phyloP scores from a whole-genome alignment of 2,113 vertebrate species.

The Dasyornis broadbenti region DNA sequence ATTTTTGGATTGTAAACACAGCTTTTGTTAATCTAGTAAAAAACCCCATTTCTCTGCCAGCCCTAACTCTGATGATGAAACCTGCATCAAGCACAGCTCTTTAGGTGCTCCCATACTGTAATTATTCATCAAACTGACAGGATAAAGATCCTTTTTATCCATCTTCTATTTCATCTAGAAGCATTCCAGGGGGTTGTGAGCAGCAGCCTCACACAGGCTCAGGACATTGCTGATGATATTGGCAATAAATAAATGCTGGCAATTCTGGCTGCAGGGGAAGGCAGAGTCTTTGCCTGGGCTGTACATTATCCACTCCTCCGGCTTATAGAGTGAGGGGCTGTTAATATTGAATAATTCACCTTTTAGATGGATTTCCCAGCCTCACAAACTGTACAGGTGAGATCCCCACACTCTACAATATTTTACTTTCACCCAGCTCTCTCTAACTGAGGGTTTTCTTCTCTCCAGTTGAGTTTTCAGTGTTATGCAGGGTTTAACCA shows the following conservation, averaged over 20 bases:
- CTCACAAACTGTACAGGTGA: background rate
- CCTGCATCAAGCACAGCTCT: background rate
- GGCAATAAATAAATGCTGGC: background rate
- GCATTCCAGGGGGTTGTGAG: background rate
- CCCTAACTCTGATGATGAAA: background rate
- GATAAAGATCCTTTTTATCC: conserved; percentile 47
- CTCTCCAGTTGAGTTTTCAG: background rate
- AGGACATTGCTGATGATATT: background rate
- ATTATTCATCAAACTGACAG: conserved; percentile 39
- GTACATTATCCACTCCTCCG: background rate
- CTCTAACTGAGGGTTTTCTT: background rate
- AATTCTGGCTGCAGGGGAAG: background rate
- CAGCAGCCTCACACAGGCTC: background rate
- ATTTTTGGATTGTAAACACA: background rate
- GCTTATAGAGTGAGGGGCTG: rapidly evolving
- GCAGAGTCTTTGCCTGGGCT: background rate
- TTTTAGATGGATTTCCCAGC: background rate
- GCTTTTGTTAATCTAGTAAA: background rate
- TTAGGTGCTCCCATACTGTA: background rate
- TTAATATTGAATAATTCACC: background rate
- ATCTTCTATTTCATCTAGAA: conserved; percentile 22
- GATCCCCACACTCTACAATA: background rate
- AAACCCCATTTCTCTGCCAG: background rate
- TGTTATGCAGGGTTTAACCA: too few species aligned
- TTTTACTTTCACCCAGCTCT: background rate